A percentile compares a stretch with the other conserved stretches of the same genome.
phyloP scores from a whole-genome alignment of 2,113 vertebrate species.

The Ovis aries region DNA sequence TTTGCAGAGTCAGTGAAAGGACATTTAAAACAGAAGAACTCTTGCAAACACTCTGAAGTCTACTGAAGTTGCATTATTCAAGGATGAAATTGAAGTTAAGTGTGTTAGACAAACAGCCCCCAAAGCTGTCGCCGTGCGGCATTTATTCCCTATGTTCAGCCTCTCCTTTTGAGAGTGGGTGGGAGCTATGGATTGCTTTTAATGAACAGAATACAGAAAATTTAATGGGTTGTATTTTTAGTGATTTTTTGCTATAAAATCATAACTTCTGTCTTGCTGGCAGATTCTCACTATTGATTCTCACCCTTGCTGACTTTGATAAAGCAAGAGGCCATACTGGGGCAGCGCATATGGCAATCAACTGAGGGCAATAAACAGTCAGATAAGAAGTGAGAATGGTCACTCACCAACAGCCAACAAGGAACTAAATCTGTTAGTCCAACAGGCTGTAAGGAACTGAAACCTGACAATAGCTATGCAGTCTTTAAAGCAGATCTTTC shows the following conservation, averaged over 20 bases:
- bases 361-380: background rate
- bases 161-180: background rate
- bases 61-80: background rate
- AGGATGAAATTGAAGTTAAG: background rate
- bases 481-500: background rate
- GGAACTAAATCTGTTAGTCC: fast-evolving
- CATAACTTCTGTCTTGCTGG: background rate
- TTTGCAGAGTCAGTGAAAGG: background rate
- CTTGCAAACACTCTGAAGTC: background rate
- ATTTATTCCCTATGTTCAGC: background rate
- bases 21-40: background rate
- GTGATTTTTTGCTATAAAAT: background rate
- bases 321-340: background rate
- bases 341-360: background rate
- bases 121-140: fast-evolving
- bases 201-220: background rate
- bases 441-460: background rate
- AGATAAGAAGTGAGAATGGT: background rate
- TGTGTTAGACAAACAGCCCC: background rate
- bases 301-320: background rate
- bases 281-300: background rate
- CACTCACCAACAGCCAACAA: background rate
- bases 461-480: background rate
- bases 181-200: background rate
- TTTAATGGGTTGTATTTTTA: background rate